Base-by-base conservation (phyloP, 2,797 vertebrate species). In the Lemur catta region DNA sequence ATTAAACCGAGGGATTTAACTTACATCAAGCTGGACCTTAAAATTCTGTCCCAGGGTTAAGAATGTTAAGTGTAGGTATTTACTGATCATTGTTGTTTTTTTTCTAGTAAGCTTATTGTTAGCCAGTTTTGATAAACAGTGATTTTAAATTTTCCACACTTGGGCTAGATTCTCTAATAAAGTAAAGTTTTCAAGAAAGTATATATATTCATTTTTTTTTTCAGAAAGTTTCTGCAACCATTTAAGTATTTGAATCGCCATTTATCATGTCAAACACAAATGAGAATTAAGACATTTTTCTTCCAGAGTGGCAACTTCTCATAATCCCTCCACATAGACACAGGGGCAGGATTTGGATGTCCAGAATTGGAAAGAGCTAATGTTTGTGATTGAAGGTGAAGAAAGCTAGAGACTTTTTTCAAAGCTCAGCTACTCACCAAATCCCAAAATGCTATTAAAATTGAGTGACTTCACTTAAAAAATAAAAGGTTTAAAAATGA, bases 111-210 rank as follows among this genome's bases (percentile, higher is more conserved):
- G 76, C 86, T 30, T 76, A 65, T 46, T n/a, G 1, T 89, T 92
- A 91, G 84, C 61, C 50, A 80, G 43, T 89, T 94, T 89, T 87
- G 75, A 48, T 63, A 97, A 94, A 89, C 33, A 63, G 7, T 82
- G 74, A 69, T 67, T 91, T 95, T 24, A 82, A 33, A 41, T 86
- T 96, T 95, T 96, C 22, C 86, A 92, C 65, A 65, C 48, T 85
- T 76, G 59, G 76, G 48, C 57, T 93, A 94, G 71, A 94, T 93
- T 93, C 63, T 93, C 94, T 85, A 97, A 96, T 94, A 96, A 97
- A 97, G 48, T 87, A 48, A 72, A 81, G 22, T 94, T 97, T 97
- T 78, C 76, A 93, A 94, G 91, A 96, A 95, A 52, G 17, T 46
- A 84, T 92, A 84, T 91, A 92, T 61, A 43, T 89, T 92, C 55